A percentile compares a stretch with the other conserved stretches of the same genome.
These are phyloP conservation scores for Onychomys leucogaster DNA, from an alignment of 2,797 vertebrate species.

Conservation along the genomic window DNA sequence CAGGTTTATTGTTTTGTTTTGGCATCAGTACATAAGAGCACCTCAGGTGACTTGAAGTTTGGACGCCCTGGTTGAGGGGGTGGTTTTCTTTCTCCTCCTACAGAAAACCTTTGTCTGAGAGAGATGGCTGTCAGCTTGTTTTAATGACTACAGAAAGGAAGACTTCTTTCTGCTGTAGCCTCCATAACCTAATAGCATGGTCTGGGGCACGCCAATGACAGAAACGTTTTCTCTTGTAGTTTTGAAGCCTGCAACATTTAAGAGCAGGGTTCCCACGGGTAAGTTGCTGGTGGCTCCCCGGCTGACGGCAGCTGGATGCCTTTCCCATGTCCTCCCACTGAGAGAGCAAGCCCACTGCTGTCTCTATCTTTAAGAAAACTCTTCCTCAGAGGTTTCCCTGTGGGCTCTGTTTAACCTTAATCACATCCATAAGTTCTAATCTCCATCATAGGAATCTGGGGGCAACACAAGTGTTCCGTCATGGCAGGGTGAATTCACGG, in stretches of 20 bases:
- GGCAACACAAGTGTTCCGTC: background rate
- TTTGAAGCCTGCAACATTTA: background rate
- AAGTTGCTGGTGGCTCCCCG: background rate
- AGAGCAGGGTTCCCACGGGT: background rate
- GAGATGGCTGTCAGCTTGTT: background rate
- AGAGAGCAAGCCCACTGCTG: background rate
- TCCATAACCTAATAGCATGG: background rate
- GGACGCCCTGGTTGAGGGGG: background rate
- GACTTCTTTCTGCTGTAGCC: background rate
- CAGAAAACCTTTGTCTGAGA: background rate
- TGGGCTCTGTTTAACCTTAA: background rate
- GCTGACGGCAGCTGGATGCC: background rate
- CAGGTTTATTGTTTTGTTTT: background rate
- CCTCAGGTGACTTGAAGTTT: background rate
- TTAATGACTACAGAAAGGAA: background rate
- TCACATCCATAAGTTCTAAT: background rate
- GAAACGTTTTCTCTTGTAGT: background rate
- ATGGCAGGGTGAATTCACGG: background rate
- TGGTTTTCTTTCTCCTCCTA: constrained; percentile 11
- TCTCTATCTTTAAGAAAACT: background rate
- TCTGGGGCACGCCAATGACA: background rate
- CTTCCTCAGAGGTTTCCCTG: background rate
- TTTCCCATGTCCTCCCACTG: background rate
- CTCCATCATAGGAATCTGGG: background rate
- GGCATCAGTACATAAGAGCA: background rate